Evolutionary conservation across 2,888 invertebrate genomes (phyloP).

Genomic region (Phania funesta): DNA sequence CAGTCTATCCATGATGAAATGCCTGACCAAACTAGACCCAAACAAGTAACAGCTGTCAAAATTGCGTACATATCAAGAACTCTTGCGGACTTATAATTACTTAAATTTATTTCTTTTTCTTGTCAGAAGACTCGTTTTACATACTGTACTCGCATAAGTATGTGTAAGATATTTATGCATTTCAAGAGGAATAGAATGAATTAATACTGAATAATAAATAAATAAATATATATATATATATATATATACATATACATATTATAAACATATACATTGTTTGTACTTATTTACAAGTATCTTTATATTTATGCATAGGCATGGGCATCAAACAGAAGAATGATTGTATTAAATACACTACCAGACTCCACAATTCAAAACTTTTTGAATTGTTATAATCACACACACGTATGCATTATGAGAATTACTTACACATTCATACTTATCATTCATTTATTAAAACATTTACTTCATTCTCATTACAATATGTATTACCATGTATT

Average conservation of each 20-base stretch:
- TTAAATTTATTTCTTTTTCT: no score
- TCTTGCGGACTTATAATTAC: no score
- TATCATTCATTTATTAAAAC: conserved; percentile 34
- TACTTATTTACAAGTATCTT: background rate
- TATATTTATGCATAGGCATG: conserved; percentile 21
- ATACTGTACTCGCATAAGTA: conserved; percentile 10
- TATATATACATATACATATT: background rate
- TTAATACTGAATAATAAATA: conserved; percentile 51
- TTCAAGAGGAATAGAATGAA: conserved; percentile 53
- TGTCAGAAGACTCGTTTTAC: background rate
- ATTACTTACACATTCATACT: conserved; percentile 23
- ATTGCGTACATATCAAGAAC: no score
- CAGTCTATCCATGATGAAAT: no score
- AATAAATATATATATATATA: background rate
- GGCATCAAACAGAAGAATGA: conserved; percentile 37
- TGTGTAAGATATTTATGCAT: conserved; percentile 38
- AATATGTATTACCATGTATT: conserved; percentile 28
- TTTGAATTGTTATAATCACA: background rate
- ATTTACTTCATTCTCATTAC: conserved; percentile 47
- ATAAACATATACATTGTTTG: background rate
- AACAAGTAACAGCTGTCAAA: no score
- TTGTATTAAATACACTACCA: conserved; percentile 40
- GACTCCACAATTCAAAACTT: background rate
- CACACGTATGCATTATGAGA: background rate
- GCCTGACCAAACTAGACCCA: no score